Conservation (phyloP, 1,140 invertebrate species). For the Chrysoperla carnea region DNA sequence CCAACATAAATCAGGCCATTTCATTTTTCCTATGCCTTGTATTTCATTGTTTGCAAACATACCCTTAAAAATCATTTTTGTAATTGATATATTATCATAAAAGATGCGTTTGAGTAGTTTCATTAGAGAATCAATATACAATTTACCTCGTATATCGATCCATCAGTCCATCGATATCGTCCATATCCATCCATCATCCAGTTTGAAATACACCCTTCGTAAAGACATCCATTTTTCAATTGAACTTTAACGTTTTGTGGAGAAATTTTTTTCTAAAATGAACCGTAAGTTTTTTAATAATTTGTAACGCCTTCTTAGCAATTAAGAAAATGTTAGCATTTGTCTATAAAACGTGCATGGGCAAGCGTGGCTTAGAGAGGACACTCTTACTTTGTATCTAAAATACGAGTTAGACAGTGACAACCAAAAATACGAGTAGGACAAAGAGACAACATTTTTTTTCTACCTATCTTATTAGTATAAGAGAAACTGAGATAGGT, state of each 20-base stretch:
- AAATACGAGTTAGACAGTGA: too few relatives aligned
- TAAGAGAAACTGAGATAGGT: too few relatives aligned
- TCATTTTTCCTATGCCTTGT: constrained; percentile 28
- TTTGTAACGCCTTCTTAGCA: neutral
- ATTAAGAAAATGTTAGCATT: too few relatives aligned
- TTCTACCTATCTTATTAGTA: too few relatives aligned
- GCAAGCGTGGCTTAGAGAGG: too few relatives aligned
- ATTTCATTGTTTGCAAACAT: constrained; percentile 31
- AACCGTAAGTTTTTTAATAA: neutral
- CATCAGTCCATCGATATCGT: constrained; percentile 30
- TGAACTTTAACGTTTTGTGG: constrained; percentile 18
- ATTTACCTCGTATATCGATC: constrained; percentile 28
- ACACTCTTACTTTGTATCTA: too few relatives aligned
- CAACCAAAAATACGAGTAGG: too few relatives aligned
- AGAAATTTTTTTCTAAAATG: constrained; percentile 8
- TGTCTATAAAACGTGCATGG: too few relatives aligned
- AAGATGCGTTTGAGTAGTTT: too few relatives aligned
- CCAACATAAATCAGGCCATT: constrained; percentile 30
- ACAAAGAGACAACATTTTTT: too few relatives aligned
- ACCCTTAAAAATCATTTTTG: constrained; percentile 20
- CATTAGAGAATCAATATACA: too few relatives aligned
- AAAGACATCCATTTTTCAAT: constrained; percentile 26
- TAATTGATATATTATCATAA: too few relatives aligned
- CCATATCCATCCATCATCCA: constrained; percentile 33
- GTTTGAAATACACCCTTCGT: constrained; percentile 25